Base-by-base conservation (phyloP, 2,797 vertebrate genomes). In the Myotis findleyi region DNA sequence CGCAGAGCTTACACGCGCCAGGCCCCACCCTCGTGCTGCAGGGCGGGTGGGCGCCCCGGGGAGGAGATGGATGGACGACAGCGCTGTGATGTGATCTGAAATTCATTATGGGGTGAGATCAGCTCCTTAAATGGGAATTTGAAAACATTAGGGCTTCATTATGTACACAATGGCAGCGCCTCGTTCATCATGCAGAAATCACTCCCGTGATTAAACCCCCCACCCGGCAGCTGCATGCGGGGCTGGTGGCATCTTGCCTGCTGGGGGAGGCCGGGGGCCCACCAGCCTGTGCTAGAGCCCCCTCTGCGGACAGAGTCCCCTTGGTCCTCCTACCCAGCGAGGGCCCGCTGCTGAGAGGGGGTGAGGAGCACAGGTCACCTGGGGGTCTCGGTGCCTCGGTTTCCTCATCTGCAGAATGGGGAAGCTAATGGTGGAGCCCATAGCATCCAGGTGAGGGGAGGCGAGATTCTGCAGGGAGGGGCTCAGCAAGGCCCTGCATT, bases 131-230 rank as follows among this genome's bases (percentile, higher is more conserved):
- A 95, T 80, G 93, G 95, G 86, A 95, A 98, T 97, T 96, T 98
- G 97, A 94, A 98, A 98, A 98, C 97, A 98, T 97, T 95, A 97
- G 95, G 96, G 92, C 93, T 97, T 97, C 98, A 95, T 98, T 97
- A 95, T 91, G 93, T 91, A 94, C 97, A 93, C 90, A 91, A 77
- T 69, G 82, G 95, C 72, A 1, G 94, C n/a, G n/a, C 83, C 84
- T 96, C 96, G 89, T 98, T 96, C 97, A 98, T 97, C 87, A 96
- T 73, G 93, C 81, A 93, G 73, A 97, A 95, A 93, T 95, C 75
- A 95, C 97, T 97, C 87, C 88, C 6, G 86, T 96, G 96, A 97
- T 97, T 96, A 96, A 92, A 95, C 77, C 41, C 89, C 0, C 47
- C 47, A 36, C 89, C 0, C 7, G 41, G 96, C 96, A 80, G 96